Evolutionary conservation across 2,797 vertebrate species (phyloP).

Genomic region (Philypnodon macrostomus): DNA sequence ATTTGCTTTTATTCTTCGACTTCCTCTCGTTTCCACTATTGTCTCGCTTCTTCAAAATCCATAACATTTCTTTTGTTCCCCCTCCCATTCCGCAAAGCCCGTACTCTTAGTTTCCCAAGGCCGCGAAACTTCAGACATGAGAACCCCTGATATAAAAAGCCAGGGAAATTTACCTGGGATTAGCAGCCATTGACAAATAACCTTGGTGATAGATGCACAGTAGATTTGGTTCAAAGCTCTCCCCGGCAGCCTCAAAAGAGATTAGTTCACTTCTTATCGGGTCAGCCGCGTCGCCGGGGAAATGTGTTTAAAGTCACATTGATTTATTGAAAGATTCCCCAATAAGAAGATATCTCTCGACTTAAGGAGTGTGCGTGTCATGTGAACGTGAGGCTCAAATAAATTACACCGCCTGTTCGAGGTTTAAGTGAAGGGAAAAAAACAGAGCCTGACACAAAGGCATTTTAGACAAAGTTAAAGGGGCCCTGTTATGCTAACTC

Average conservation of each 20-base stretch:
- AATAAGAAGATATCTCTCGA: conserved; percentile 81
- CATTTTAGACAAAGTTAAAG: conserved; percentile 60
- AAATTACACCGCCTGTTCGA: conserved; percentile 64
- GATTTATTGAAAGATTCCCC: conserved; percentile 88
- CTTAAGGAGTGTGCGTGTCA: conserved; percentile 63
- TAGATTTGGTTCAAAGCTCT: conserved; percentile 87
- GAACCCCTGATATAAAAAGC: conserved; percentile 83
- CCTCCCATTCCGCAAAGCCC: conserved; percentile 62
- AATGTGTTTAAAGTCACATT: conserved; percentile 88
- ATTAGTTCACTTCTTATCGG: conserved; percentile 86
- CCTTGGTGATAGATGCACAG: conserved; percentile 86
- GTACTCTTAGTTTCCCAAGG: conserved; percentile 78
- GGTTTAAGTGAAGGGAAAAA: too few relatives aligned
- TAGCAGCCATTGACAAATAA: conserved; percentile 88
- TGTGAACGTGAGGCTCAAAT: conserved; percentile 67
- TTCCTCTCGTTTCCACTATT: conserved; percentile 39
- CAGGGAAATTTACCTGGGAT: conserved; percentile 85
- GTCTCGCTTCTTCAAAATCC: conserved; percentile 72
- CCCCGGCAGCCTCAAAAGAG: conserved; percentile 84
- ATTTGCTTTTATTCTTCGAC: conserved; percentile 25
- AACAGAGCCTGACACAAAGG: conserved; percentile 53
- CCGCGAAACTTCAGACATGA: conserved; percentile 83
- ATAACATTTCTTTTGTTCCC: conserved; percentile 79
- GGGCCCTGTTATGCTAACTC: too few relatives aligned
- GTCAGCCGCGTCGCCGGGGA: conserved; percentile 82